Base-by-base conservation (phyloP, 2,113 vertebrate genomes). In the Ranitomeya imitator region DNA sequence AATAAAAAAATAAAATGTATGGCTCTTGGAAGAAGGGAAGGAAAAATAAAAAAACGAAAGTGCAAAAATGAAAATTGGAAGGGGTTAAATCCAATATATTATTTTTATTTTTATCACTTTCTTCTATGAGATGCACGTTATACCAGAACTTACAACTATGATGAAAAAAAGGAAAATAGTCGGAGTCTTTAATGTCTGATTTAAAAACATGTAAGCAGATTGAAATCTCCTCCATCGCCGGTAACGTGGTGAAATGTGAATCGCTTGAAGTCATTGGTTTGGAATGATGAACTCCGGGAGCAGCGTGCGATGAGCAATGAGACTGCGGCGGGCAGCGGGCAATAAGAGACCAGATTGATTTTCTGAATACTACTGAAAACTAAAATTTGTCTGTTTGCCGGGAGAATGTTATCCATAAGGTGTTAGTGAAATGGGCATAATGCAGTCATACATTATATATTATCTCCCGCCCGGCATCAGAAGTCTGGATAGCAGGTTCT, bases 181-280 rank as follows among this genome's bases (percentile, higher is more conserved):
- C 45, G 4, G 45, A 76, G 10, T 13, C 26, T 13, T 76, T 76
- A 76, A 76, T 21, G 73, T 21, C 73, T 21, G 73, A 76, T 76
- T 52, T 76, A 76, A 76, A 76, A 52, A 76, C 73, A 76, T 76
- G 73, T 51, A 76, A 76, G 21, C 73, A 76, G 73, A 51, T 76
- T 76, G 73, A 19, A 7, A 74, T 45, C 19, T 16, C 19, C 31
- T 51, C 45, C 37, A 52, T 51, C 21, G 37, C 45, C 21, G 18
- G 73, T 21, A 12, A 76, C 37, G 52, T 76, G 73, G 73, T 3
- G 71, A 74, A 74, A 8, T 18, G 71, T 37, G 73, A 76, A 76
- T 76, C 52, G 73, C 73, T 76, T 76, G 73, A 76, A 76, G 45
- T 76, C 73, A 76, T 5, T 76, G 73, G 21, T 18, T 51, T 76